Base-by-base conservation (phyloP, 2,113 vertebrate species). In the Xenopus borealis region DNA sequence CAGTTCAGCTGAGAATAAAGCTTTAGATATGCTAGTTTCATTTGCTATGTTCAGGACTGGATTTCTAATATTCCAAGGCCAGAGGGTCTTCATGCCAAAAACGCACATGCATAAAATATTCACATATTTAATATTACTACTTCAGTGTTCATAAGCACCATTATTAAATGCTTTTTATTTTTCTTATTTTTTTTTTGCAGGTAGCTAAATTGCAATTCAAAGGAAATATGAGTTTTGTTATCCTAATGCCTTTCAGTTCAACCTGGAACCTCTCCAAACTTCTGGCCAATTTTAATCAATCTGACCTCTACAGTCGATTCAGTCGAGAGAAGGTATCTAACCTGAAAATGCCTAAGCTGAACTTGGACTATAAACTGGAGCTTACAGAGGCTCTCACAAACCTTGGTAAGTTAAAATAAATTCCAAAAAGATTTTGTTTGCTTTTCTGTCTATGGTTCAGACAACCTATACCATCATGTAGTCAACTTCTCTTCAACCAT, bases 121-220 rank as follows among this genome's bases (percentile, higher is more conserved):
- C 3, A 3, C 1, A 27, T 27, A 27, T 3, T 27, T 27, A 27
- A 40, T 40, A 40, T 4, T 40, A 40, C 6, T 40, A 40, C 33
- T 40, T 7, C 7, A 16, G 14, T 12, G 47, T 50, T 12, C 12
- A 50, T 10, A 50, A 50, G 14, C 47, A 14, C 50, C 63, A 55
- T 44, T 65, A 12, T 12, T 40, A 13, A 9, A 44, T 44, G 23
- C 23, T 27, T 27, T 12, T 79, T 27, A 27, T 27, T 27, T 27
- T 71, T 1, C 4, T 1, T 23, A n/a, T 72, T 50, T 50, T 10
- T 81, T 78, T 12, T 83, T 83, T 72, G 72, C 80, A 99, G 97
- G 92, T 99, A 79, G 96, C 94, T 47, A 89, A 86, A 18, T 94
- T 99, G 69, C 93, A 94, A 10, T 98, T 98, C 72, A 91, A 89